Evolutionary conservation across 1,140 invertebrate species (phyloP), one percentile per base, ranked within the genome.

Genomic region (Drosophila pseudoobscura): DNA sequence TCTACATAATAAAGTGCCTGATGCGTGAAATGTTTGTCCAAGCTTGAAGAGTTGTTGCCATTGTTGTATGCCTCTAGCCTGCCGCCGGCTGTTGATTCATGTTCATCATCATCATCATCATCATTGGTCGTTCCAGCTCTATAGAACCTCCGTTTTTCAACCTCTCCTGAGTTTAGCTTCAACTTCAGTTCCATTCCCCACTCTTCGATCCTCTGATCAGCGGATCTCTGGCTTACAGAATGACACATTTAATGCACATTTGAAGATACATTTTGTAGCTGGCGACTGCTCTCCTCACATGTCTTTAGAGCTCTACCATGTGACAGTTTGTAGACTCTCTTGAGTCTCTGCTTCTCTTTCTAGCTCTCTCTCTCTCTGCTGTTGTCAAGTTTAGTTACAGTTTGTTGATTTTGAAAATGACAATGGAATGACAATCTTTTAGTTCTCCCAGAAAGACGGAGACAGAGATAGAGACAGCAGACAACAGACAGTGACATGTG

Each of bases 11-110:
- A 90, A 90, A 90, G 80, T 90, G 88, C 88, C 75, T 90, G 88
- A 90, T 90, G 88, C 88, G 88, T 90, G 89, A 90, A 90, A 90
- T 90, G 88, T 88, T 90, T 90, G 88, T 90, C 88, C 88, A 90
- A 82, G 88, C 88, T 79, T 90, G 80, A 90, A 88, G 77, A 76
- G 78, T 88, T 87, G 78, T 88, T 87, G 83, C 83, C 83, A 88
- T 87, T 88, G 75, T 79, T 83, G 35, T 39, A 39, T 13, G 80
- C 75, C 75, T 62, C 66, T 66, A 39, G 35, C 35, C 35, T 39
- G 35, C 59, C 75, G 70, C 60, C 72, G 69, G 54, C 79, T 83
- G 75, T 85, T 87, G 83, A 88, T 88, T 87, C 83, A 87, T 88
- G 70, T 79, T 82, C 68, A 77, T 73, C 55, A 63, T 71, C 15